Conservation (phyloP, 2,113 vertebrate species). For the Limnothrissa miodon region DNA sequence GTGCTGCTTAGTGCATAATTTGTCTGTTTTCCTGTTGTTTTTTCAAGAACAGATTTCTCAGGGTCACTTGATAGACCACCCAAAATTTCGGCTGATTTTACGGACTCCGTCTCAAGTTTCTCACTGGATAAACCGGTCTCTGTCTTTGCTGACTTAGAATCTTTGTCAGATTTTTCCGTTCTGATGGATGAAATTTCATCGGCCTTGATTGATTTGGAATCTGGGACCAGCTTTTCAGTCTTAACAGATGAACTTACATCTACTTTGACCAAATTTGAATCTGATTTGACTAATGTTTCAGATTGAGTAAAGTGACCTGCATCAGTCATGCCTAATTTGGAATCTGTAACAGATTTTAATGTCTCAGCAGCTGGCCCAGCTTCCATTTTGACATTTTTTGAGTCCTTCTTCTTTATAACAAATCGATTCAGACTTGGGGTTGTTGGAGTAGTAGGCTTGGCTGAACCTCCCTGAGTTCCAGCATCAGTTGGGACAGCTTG, state of each 20-base stretch:
- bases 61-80: not conserved
- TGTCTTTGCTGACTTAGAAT: not conserved
- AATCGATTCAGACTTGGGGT: constrained; percentile 69
- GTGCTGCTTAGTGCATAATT: constrained; percentile 52
- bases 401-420: constrained; percentile 74
- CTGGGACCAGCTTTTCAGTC: constrained; percentile 29
- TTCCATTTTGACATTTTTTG: constrained; percentile 57
- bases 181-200: not conserved
- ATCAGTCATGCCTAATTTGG: not conserved
- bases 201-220: not conserved
- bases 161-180: not conserved
- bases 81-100: not conserved
- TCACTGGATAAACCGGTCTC: not conserved
- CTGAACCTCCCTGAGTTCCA: constrained; percentile 58
- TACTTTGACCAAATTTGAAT: not conserved
- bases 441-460: constrained; percentile 65
- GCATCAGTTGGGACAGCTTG: constrained; percentile 50
- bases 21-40: constrained; percentile 53
- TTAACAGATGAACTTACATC: constrained; percentile 6
- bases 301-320: not conserved
- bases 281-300: not conserved
- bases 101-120: not conserved
- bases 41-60: constrained; percentile 25
- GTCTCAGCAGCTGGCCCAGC: not conserved
- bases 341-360: not conserved